These are phyloP conservation scores for Lepus oiostolus DNA, from an alignment of 2,797 vertebrate genomes.

Conservation along the genomic window DNA sequence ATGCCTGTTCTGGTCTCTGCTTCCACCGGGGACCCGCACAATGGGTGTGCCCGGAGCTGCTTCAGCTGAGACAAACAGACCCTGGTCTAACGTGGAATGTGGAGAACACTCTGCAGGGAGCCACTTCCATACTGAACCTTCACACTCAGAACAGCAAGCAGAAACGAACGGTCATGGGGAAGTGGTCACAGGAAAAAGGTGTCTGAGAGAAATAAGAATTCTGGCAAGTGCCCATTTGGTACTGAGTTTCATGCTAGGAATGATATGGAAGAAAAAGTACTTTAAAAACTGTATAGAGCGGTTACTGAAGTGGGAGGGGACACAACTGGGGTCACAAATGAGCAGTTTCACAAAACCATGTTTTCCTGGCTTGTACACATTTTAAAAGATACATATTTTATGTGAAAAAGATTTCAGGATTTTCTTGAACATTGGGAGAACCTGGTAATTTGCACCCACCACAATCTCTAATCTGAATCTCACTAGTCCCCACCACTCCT, in stretches of 20 bases:
- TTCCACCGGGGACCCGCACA: neutral
- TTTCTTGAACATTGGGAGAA: neutral
- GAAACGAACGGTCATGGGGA: neutral
- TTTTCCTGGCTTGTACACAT: neutral
- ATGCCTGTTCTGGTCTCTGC: neutral
- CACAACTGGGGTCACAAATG: neutral
- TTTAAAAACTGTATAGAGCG: neutral
- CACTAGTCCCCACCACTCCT: neutral
- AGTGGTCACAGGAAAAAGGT: neutral
- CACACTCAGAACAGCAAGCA: neutral
- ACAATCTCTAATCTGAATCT: neutral
- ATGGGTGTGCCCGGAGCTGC: neutral
- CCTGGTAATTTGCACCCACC: neutral
- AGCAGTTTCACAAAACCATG: slow-evolving; percentile 13
- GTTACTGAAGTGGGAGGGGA: neutral
- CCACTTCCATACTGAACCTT: neutral
- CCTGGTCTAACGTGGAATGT: neutral
- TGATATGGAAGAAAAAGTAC: neutral
- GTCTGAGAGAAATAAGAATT: neutral
- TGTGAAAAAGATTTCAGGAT: neutral
- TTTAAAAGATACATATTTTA: neutral
- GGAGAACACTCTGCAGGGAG: neutral
- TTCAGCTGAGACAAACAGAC: neutral
- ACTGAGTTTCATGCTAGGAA: neutral
- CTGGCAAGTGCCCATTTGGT: neutral